These are phyloP conservation scores for Cololabis saira DNA, from an alignment of 2,113 vertebrate species.

Conservation along the genomic window DNA sequence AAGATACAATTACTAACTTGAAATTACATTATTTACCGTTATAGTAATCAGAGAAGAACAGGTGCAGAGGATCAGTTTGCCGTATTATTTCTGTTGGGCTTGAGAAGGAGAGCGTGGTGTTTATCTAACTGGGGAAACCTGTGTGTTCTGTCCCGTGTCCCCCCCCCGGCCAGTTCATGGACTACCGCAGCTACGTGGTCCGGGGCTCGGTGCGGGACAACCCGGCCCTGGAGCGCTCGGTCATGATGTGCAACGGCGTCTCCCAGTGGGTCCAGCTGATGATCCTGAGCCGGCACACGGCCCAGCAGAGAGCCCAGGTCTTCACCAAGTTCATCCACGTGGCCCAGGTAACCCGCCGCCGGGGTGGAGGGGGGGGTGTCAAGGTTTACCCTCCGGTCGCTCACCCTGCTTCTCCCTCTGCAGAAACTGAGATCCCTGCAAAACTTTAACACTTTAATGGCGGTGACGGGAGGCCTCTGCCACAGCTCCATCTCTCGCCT, in stretches of 20 bases:
- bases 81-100: no score
- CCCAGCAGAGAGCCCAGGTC: conserved; percentile 90
- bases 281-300: conserved; percentile 91
- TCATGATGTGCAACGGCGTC: conserved; percentile 91
- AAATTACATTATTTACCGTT: no score
- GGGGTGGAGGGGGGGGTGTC: no score
- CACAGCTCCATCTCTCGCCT: conserved; percentile 93
- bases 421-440: conserved; percentile 87
- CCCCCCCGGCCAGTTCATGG: conserved; percentile 81
- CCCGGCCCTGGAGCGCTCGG: conserved; percentile 86
- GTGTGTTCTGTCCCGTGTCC: neutral
- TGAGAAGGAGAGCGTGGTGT: no score
- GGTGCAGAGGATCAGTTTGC: no score
- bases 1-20: no score
- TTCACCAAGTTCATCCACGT: conserved; percentile 92
- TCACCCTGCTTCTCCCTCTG: conserved; percentile 3
- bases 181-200: conserved; percentile 89
- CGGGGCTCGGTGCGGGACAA: conserved; percentile 86
- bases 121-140: no score
- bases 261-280: conserved; percentile 96
- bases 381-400: neutral
- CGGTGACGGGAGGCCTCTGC: conserved; percentile 90
- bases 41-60: no score
- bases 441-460: conserved; percentile 95
- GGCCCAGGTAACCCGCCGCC: conserved; percentile 86